Conservation (phyloP, 2,113 vertebrate genomes). For the Psephotus haematonotus region DNA sequence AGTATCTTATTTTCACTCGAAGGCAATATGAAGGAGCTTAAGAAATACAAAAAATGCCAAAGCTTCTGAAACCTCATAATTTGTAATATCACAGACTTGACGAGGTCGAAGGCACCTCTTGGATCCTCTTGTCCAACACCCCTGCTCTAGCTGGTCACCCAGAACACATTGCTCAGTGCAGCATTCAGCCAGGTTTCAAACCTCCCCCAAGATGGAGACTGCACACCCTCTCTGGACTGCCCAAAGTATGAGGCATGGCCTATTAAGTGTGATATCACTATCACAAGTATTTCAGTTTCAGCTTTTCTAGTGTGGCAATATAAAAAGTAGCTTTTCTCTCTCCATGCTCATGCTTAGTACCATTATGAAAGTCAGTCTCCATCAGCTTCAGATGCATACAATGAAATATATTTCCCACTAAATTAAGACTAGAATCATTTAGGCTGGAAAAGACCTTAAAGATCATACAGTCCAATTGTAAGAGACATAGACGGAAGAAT, state of each 20-base stretch:
- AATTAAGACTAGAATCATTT: background rate
- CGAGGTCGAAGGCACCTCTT: background rate
- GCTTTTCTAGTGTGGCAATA: background rate
- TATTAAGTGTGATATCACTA: background rate
- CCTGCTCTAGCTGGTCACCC: background rate
- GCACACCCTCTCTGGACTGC: background rate
- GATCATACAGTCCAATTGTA: rapidly evolving
- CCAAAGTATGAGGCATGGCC: background rate
- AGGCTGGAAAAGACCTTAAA: background rate
- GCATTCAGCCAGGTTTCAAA: background rate
- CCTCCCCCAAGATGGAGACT: background rate
- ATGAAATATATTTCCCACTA: background rate
- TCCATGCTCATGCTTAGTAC: background rate
- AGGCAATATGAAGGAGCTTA: background rate
- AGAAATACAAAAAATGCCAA: background rate
- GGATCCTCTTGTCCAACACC: background rate
- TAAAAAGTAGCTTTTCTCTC: background rate
- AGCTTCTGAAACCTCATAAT: background rate
- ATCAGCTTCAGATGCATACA: background rate
- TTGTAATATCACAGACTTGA: background rate
- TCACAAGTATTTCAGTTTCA: background rate
- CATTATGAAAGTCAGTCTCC: background rate
- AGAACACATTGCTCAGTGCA: background rate
- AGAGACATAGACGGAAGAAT: background rate
- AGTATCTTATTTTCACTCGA: background rate